Conservation (phyloP, 1,140 invertebrate genomes). For the Dryas iulia region DNA sequence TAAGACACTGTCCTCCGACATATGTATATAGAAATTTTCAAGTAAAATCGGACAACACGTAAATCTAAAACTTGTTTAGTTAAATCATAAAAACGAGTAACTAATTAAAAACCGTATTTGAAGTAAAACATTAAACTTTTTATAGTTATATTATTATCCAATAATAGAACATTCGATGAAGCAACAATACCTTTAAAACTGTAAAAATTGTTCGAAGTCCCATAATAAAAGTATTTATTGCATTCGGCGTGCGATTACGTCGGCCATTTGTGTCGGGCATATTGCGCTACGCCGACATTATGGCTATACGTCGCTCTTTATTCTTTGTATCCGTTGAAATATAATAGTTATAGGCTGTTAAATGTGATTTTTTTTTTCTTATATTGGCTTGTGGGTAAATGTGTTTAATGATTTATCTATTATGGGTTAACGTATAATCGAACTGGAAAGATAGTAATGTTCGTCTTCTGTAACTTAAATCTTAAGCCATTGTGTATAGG, state of each 20-base stretch:
- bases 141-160: not conserved
- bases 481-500: too few species aligned
- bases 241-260: conserved; percentile 12
- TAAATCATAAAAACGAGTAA: not conserved
- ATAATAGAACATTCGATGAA: not conserved
- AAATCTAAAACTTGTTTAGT: too few species aligned
- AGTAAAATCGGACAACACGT: too few species aligned
- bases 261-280: conserved; percentile 2
- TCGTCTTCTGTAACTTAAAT: too few species aligned
- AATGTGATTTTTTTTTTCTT: not conserved
- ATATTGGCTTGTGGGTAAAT: not conserved
- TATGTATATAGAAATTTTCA: too few species aligned
- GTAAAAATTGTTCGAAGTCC: conserved; percentile 9
- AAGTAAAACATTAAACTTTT: not conserved
- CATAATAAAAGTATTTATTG: conserved; percentile 22
- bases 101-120: not conserved
- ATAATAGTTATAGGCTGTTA: not conserved
- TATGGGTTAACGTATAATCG: too few species aligned
- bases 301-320: not conserved
- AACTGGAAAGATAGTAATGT: too few species aligned
- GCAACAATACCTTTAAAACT: conserved; percentile 10
- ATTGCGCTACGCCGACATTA: conserved; percentile 4
- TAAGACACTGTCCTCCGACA: too few species aligned
- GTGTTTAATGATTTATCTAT: too few species aligned
- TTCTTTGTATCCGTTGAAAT: conserved; percentile 4